Evolutionary conservation across 35 echinoderm and acorn worm species (phyloP).

Genomic region (Nesometra sesokonis): DNA sequence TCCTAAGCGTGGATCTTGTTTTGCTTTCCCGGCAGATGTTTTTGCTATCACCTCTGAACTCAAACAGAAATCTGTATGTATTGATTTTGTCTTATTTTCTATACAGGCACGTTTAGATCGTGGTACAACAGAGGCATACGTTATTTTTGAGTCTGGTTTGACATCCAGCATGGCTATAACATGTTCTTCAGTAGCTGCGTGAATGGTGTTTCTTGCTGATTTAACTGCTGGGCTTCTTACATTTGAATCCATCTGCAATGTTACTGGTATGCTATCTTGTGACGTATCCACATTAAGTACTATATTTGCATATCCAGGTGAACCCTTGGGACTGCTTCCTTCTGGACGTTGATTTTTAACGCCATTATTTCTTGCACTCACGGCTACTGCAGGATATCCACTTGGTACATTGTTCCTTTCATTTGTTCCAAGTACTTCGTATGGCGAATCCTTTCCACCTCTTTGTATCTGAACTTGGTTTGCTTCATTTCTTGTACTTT

Average conservation of each 20-base stretch:
- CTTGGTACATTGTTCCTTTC: neutral
- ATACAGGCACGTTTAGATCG: neutral
- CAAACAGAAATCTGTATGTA: neutral
- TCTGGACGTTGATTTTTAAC: neutral
- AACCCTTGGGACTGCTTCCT: neutral
- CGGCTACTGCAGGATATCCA: neutral
- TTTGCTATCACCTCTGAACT: neutral
- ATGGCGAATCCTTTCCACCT: too few species aligned
- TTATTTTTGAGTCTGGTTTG: neutral
- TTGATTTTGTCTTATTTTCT: neutral
- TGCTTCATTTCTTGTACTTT: neutral
- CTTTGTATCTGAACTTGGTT: too few species aligned
- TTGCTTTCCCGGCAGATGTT: neutral
- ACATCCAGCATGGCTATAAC: neutral
- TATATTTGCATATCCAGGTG: neutral
- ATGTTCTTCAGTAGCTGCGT: neutral
- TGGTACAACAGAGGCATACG: neutral
- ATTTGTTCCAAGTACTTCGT: neutral
- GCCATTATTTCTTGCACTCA: neutral
- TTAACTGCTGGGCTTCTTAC: neutral
- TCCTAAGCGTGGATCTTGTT: neutral
- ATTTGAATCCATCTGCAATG: neutral
- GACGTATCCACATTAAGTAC: neutral
- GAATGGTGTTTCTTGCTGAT: neutral
- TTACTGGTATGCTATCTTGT: neutral